phyloP scores from a whole-genome alignment of 2,113 vertebrate genomes.

The Pituophis catenifer region DNA sequence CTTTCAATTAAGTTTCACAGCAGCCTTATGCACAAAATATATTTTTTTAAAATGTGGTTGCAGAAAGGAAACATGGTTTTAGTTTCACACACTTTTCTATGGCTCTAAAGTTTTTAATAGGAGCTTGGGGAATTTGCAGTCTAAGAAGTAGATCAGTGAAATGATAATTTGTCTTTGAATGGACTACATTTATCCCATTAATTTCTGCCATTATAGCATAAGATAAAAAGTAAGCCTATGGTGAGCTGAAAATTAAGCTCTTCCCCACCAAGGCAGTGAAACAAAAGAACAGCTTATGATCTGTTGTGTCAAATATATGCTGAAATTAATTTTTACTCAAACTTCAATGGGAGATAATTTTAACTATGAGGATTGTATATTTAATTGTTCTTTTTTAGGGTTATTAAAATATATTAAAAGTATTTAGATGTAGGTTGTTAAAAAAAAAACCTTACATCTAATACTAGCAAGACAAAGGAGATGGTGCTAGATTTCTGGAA shows the following conservation, averaged over 20 bases:
- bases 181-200: conserved; percentile 74
- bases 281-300: conserved; percentile 62
- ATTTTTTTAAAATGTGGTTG: conserved; percentile 70
- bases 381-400: conserved; percentile 50
- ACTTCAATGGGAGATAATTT: conserved; percentile 50
- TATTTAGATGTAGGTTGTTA: too few relatives aligned
- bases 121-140: conserved; percentile 68
- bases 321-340: conserved; percentile 64
- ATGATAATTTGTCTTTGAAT: conserved; percentile 79
- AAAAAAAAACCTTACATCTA: too few relatives aligned
- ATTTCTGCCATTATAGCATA: conserved; percentile 68
- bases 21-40: conserved; percentile 69
- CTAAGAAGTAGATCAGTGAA: conserved; percentile 73
- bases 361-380: conserved; percentile 47
- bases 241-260: conserved; percentile 69
- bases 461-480: too few relatives aligned
- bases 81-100: conserved; percentile 70
- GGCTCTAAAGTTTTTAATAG: conserved; percentile 70
- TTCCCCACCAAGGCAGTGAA: conserved; percentile 50
- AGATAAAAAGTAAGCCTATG: conserved; percentile 69
- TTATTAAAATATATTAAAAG: conserved; percentile 41
- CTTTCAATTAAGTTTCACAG: conserved; percentile 58
- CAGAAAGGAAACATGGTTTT: conserved; percentile 75
- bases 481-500: too few relatives aligned
- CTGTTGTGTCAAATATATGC: conserved; percentile 43